Base-by-base conservation (phyloP, 2,888 invertebrate species). In the Eumacrocentrus americanus region DNA sequence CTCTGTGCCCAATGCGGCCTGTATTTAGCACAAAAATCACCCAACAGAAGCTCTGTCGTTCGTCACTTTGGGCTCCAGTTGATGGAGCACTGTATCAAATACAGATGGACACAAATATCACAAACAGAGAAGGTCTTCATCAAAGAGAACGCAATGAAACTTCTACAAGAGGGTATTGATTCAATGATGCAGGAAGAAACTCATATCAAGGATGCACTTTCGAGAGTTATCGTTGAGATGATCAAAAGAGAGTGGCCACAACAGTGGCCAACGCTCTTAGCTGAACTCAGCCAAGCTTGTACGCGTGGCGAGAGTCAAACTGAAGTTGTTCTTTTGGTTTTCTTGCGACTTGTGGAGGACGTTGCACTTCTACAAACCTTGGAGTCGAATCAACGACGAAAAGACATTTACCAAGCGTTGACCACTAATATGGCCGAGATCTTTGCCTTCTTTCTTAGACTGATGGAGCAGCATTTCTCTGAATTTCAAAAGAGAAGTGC, bases 171-270 rank as follows among this genome's bases (percentile, higher is more conserved):
- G 77, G 91, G 94, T 60, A 92, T 92, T 9, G 89, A 88, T 9
- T 87, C 88, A 72, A 86, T 90, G 47, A 60, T 58, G 1, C 87
- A 87, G 64, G 88, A 88, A 67, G 83, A 84, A 48, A 87, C 88
- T 9, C 92, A 92, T 73, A 86, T 94, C 70, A 93, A 94, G 79
- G 92, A 94, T 79, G 94, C 91, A 1, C 80, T 93, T 2, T 91
- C 95, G 11, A 86, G 95, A 48, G 91, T 96, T n/a, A 89, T 97
- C 55, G 97, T 98, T 0, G 97, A 98, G 83, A 95, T 98, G 90
- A 91, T 95, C 55, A 97, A 97, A 77, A 85, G 97, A 7, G 97
- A 97, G 79, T 98, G 97, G 98, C 98, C 98, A 0, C 97, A 97
- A 77, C 93, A 96, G 67, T 98, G 97, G 97, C 92, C 94, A 0